Percentiles rank a stretch among this genome's conserved stretches.
Conservation (phyloP, 2,888 invertebrate species). For the Dugesia japonica region DNA sequence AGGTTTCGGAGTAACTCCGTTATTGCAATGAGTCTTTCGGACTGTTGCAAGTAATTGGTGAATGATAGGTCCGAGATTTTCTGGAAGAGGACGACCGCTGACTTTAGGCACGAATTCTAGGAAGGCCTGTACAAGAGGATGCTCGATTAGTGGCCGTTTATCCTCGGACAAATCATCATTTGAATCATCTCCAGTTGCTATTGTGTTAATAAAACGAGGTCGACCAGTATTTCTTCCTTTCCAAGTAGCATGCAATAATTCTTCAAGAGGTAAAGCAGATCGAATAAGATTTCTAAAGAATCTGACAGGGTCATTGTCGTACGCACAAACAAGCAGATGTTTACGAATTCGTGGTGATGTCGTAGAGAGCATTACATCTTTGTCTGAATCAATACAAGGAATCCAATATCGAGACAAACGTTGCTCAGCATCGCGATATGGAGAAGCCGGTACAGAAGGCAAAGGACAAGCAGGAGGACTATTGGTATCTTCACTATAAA, state of each 20-base stretch:
- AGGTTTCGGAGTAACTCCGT: slow-evolving; percentile 1
- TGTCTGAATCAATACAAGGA: neutral
- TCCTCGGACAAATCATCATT: neutral
- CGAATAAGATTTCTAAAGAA: slow-evolving; percentile 28
- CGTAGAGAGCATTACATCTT: neutral
- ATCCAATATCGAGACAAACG: slow-evolving; percentile 2
- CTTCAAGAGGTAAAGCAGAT: slow-evolving; percentile 26
- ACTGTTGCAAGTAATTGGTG: slow-evolving; percentile 22
- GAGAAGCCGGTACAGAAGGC: neutral
- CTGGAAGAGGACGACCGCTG: slow-evolving; percentile 24
- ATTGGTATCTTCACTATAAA: slow-evolving; percentile 5
- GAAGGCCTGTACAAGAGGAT: neutral
- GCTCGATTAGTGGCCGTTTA: slow-evolving; percentile 25
- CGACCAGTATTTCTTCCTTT: slow-evolving; percentile 30
- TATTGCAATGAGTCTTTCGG: slow-evolving; percentile 10
- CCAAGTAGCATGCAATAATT: slow-evolving; percentile 27
- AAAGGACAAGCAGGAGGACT: neutral
- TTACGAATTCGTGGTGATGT: neutral
- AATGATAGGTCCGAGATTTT: slow-evolving; percentile 28
- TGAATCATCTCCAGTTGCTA: neutral
- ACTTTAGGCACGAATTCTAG: slow-evolving; percentile 21
- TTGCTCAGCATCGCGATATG: slow-evolving; percentile 9
- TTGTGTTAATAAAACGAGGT: slow-evolving; percentile 11
- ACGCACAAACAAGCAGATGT: slow-evolving; percentile 16
- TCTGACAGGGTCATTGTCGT: slow-evolving; percentile 23